Percentiles rank a stretch among this genome's conserved stretches.
Evolutionary conservation across 1,140 invertebrate genomes (phyloP).

Genomic region (Oppia nitens): DNA sequence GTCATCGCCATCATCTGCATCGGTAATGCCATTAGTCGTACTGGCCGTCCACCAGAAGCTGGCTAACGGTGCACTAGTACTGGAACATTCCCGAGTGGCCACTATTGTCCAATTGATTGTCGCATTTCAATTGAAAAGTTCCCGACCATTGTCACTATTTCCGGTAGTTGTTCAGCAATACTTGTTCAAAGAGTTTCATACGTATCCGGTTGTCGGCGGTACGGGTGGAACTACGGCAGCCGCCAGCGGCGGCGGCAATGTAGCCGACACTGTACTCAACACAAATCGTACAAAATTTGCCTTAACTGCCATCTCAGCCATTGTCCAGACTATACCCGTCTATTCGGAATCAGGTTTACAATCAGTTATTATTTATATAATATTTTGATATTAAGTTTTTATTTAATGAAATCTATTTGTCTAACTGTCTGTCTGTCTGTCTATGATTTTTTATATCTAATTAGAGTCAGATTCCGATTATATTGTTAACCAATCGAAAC

Average conservation of each 20-base stretch:
- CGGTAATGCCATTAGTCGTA: slow-evolving; percentile 41
- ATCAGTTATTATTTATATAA: neutral
- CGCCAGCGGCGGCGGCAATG: too few species aligned
- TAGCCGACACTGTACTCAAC: slow-evolving; percentile 26
- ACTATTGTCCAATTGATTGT: slow-evolving; percentile 57
- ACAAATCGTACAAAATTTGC: slow-evolving; percentile 30
- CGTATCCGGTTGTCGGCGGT: slow-evolving; percentile 26
- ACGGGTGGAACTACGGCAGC: too few species aligned
- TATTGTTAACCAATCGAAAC: slow-evolving; percentile 12
- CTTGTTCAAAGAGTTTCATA: slow-evolving; percentile 32
- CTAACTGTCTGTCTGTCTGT: neutral
- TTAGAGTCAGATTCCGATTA: slow-evolving; percentile 16
- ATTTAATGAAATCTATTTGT: neutral
- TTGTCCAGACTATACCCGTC: slow-evolving; percentile 22
- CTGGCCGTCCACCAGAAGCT: slow-evolving; percentile 53
- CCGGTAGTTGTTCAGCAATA: slow-evolving; percentile 42
- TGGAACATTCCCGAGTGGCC: slow-evolving; percentile 57
- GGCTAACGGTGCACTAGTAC: slow-evolving; percentile 53
- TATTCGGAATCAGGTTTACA: neutral
- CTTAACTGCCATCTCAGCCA: slow-evolving; percentile 26
- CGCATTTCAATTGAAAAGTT: slow-evolving; percentile 53
- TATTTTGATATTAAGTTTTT: slow-evolving; percentile 2
- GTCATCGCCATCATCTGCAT: neutral
- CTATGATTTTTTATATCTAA: neutral
- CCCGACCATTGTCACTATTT: slow-evolving; percentile 53